phyloP scores from a whole-genome alignment of 2,797 vertebrate genomes.

The Jordanella pulchra region DNA sequence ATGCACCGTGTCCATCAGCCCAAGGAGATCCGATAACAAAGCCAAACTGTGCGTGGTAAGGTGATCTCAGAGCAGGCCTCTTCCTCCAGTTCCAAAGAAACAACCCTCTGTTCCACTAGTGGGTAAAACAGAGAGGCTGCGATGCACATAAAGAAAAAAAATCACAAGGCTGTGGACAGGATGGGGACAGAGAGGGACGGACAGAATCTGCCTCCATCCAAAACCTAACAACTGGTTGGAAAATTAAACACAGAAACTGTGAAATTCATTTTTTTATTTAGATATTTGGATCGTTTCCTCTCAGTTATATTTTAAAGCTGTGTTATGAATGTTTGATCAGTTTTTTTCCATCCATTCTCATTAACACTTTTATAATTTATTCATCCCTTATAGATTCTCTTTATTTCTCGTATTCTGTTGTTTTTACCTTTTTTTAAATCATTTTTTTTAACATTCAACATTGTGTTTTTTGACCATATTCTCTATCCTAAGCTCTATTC shows the following conservation, averaged over 20 bases:
- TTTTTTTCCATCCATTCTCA: too few species aligned
- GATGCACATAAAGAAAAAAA: conserved; percentile 53
- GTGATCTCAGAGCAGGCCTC: conserved; percentile 63
- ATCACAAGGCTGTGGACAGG: conserved; percentile 40
- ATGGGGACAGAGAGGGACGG: conserved; percentile 29
- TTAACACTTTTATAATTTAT: too few species aligned
- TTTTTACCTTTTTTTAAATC: too few species aligned
- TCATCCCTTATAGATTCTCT: too few species aligned
- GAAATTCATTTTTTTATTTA: too few species aligned
- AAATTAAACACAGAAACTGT: not conserved
- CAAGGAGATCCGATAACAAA: conserved; percentile 75
- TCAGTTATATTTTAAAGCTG: too few species aligned
- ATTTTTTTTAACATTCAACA: too few species aligned
- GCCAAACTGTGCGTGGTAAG: conserved; percentile 68
- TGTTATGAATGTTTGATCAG: too few species aligned
- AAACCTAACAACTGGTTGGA: not conserved
- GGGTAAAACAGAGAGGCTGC: conserved; percentile 59
- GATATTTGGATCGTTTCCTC: too few species aligned
- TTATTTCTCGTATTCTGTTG: too few species aligned
- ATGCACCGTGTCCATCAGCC: conserved; percentile 71
- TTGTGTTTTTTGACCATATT: too few species aligned
- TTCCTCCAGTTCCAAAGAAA: conserved; percentile 65
- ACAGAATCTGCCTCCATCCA: conserved; percentile 4
- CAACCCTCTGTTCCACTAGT: conserved; percentile 64
- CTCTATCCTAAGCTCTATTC: too few species aligned